Evolutionary conservation across 2,797 vertebrate species (phyloP).

Genomic region (Cryptoprocta ferox): DNA sequence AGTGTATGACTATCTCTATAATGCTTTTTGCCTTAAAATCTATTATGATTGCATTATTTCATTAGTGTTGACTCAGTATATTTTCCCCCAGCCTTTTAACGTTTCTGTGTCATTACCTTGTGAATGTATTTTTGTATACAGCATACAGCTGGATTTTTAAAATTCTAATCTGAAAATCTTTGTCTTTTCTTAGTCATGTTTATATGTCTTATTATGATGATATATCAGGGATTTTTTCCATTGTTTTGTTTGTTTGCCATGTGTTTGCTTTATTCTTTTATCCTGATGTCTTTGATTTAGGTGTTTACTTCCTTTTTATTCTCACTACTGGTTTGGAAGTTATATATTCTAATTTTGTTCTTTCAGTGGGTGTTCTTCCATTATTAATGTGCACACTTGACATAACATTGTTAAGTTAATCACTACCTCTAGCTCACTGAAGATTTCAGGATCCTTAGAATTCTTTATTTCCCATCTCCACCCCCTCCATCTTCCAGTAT

Average conservation of each 20-base stretch:
- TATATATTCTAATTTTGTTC: background rate
- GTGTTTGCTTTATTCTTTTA: slow-evolving; percentile 16
- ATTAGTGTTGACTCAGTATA: background rate
- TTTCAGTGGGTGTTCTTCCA: background rate
- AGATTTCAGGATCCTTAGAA: background rate
- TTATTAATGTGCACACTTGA: background rate
- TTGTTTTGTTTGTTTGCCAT: background rate
- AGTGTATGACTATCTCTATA: background rate
- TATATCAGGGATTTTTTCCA: background rate
- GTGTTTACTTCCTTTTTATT: background rate
- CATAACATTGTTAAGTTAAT: background rate
- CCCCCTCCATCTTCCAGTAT: background rate
- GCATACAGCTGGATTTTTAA: background rate
- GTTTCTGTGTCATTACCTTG: background rate
- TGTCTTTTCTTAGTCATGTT: background rate
- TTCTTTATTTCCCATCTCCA: background rate
- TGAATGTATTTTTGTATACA: background rate
- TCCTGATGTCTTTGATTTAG: background rate
- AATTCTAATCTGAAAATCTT: background rate
- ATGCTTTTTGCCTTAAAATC: slow-evolving; percentile 25
- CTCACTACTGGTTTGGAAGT: background rate
- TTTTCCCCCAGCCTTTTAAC: background rate
- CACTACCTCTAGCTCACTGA: background rate
- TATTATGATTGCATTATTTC: background rate
- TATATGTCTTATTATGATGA: background rate